Percentiles rank a stretch among this genome's conserved stretches.
These are phyloP conservation scores for Drosophila antonietae DNA, from an alignment of 2,888 invertebrate species.

Conservation along the genomic window DNA sequence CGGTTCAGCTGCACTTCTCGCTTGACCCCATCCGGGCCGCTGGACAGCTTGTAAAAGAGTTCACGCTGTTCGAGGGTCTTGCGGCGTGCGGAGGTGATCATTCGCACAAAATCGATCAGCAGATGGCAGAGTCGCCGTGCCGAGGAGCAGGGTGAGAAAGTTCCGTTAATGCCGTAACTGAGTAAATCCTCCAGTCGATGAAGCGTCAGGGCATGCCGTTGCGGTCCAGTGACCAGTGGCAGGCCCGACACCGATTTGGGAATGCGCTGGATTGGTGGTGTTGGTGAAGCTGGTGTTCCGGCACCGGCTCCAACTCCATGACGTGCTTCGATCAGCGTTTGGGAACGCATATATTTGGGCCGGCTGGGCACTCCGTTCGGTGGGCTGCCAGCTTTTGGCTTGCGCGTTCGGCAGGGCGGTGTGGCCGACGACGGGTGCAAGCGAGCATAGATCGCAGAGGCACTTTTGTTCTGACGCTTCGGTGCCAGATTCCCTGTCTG, in stretches of 20 bases:
- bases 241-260: constrained; percentile 86
- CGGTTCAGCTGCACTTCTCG: constrained; percentile 86
- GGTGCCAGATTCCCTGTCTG: constrained; percentile 71
- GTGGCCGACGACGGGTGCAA: constrained; percentile 73
- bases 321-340: constrained; percentile 84
- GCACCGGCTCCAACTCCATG: constrained; percentile 61
- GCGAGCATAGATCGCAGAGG: constrained; percentile 82
- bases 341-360: constrained; percentile 84
- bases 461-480: constrained; percentile 84
- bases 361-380: constrained; percentile 79
- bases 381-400: constrained; percentile 61
- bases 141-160: constrained; percentile 87
- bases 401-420: constrained; percentile 58
- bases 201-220: constrained; percentile 90
- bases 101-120: constrained; percentile 91
- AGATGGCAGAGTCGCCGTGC: constrained; percentile 89
- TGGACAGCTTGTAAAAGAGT: constrained; percentile 88
- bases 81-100: constrained; percentile 92
- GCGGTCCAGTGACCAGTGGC: constrained; percentile 90
- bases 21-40: constrained; percentile 85
- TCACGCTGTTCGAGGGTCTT: constrained; percentile 93
- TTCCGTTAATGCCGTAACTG: constrained; percentile 88
- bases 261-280: constrained; percentile 77
- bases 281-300: constrained; percentile 31
- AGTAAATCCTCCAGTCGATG: constrained; percentile 91